Percentiles rank a stretch among this genome's conserved stretches.
phyloP scores from a whole-genome alignment of 2,888 invertebrate species.

The Aelia acuminata region DNA sequence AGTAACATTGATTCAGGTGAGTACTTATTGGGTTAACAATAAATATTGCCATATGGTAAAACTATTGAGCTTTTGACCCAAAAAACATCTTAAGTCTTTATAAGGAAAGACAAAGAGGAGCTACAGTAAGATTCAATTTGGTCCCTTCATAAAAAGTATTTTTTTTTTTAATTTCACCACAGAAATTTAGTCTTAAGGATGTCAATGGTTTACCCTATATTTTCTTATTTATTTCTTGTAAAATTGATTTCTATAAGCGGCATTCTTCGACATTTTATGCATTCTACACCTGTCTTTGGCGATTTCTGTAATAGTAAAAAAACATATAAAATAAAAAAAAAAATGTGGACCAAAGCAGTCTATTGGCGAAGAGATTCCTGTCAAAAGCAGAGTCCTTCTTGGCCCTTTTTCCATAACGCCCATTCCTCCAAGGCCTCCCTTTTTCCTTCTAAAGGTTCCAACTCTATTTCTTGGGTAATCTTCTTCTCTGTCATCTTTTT shows the following conservation, averaged over 20 bases:
- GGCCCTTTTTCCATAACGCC: background rate
- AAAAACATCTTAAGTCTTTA: too few relatives aligned
- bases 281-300: background rate
- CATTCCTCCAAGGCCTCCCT: background rate
- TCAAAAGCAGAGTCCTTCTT: background rate
- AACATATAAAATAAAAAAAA: background rate
- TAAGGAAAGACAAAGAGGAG: too few relatives aligned
- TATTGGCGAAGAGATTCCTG: background rate
- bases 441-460: background rate
- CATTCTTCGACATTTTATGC: too few relatives aligned
- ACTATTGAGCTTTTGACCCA: too few relatives aligned
- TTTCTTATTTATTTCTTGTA: background rate
- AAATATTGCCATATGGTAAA: too few relatives aligned
- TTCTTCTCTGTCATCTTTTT: slow-evolving; percentile 2
- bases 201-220: too few relatives aligned
- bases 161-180: too few relatives aligned
- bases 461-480: background rate
- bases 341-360: background rate
- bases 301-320: background rate
- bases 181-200: too few relatives aligned
- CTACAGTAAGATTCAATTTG: too few relatives aligned
- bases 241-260: background rate
- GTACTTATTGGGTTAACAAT: too few relatives aligned
- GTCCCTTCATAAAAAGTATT: too few relatives aligned
- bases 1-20: too few relatives aligned